Conservation (phyloP, 2,888 invertebrate genomes). For the Scaptomyza parva region DNA sequence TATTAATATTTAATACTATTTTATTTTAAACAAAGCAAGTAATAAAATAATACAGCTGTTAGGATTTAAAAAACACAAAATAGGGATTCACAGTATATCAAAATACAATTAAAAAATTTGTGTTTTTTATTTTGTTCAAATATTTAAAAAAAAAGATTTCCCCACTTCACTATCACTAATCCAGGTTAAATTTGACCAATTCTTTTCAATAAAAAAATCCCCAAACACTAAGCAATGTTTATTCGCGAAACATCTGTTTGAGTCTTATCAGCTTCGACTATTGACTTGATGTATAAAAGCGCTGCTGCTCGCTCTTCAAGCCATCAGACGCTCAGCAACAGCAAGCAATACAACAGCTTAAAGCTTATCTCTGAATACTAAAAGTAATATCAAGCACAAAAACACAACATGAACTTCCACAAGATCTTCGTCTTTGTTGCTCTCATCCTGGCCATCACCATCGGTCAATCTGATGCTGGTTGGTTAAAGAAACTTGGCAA, state of each 20-base stretch:
- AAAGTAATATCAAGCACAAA: constrained; percentile 1
- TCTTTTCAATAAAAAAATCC: background rate
- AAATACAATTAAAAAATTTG: too few species aligned
- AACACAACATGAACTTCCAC: constrained; percentile 57
- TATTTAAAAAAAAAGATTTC: background rate
- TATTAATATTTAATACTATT: too few species aligned
- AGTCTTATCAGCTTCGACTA: background rate
- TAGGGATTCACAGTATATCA: too few species aligned
- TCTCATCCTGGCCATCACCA: constrained; percentile 64
- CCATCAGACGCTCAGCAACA: constrained; percentile 32
- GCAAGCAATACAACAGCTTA: background rate
- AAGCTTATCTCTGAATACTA: background rate
- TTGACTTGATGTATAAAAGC: background rate
- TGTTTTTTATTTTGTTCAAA: too few species aligned
- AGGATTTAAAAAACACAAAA: too few species aligned
- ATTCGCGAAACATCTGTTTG: background rate
- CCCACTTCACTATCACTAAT: background rate
- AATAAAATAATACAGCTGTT: too few species aligned
- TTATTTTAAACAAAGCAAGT: too few species aligned
- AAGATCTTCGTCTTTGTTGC: constrained; percentile 66
- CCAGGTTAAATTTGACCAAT: background rate
- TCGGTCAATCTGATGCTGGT: constrained; percentile 77
- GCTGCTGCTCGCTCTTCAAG: background rate
- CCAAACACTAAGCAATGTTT: background rate
- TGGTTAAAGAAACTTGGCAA: constrained; percentile 79